Evolutionary conservation across 2,797 vertebrate genomes (phyloP), one percentile per base, ranked within the genome.

Genomic region (Orientallactaga sibirica): DNA sequence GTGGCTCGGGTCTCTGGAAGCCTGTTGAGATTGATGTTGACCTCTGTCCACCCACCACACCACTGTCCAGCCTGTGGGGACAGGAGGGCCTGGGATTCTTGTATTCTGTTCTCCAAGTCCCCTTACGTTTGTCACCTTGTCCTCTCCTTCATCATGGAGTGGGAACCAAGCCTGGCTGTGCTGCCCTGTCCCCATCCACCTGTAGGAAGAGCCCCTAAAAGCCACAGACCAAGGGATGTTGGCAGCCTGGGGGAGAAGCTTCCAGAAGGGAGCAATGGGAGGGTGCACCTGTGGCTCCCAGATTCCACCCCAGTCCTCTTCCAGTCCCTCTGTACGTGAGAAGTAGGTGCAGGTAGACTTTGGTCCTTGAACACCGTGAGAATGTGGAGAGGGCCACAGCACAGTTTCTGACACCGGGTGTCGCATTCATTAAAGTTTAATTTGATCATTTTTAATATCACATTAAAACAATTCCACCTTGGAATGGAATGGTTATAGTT

Each of bases 381-480:
- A 81, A 82, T 22, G 61, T 61, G 11, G 85, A 90, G 20, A 66
- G 83, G 73, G 78, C 85, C 18, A 4, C 6, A 0, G 68, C 0
- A 0, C 86, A 67, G 18, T 82, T 86, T 79, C 96, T 94, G 96
- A 96, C 96, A 95, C 95, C 64, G 55, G 91, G 91, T 95, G 88
- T 90, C 96, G 75, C 87, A 71, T 95, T 96, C 96, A 88, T 98
- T 97, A 88, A 97, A 97, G 96, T 97, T 98, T 98, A 96, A 98
- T 98, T 97, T 95, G 93, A 94, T 98, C 92, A 92, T 92, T 97
- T 98, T 97, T 95, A 97, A 96, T 97, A 95, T 94, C 93, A 4
- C 90, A 78, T 97, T 97, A 97, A 97, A 96, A 93, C 96, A 77
- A 96, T 75, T 97, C 97, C 96, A 84, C 95, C 97, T 95, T 80